A percentile compares a stretch with the other conserved stretches of the same genome.
These are phyloP conservation scores for Colinus virginianus DNA, from an alignment of 2,113 vertebrate species.

Conservation along the genomic window DNA sequence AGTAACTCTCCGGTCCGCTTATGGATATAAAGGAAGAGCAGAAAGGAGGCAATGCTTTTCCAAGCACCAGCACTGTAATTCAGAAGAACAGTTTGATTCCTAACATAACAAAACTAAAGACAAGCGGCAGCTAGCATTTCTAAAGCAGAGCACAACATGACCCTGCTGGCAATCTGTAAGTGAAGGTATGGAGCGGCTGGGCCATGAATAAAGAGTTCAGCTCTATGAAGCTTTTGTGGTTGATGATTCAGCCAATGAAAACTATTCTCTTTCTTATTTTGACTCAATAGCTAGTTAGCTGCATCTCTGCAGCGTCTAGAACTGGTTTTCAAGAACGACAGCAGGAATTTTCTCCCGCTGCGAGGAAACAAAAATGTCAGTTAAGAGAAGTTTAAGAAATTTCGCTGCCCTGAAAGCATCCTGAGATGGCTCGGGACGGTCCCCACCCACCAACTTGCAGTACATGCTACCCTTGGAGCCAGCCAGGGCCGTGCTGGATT, in stretches of 20 bases:
- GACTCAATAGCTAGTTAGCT: not conserved
- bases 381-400: not conserved
- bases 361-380: not conserved
- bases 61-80: not conserved
- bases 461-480: not conserved
- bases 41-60: not conserved
- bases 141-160: not conserved
- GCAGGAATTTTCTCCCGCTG: not conserved
- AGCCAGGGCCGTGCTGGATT: not conserved
- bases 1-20: not conserved
- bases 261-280: not conserved
- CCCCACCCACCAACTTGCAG: conserved; percentile 5
- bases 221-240: not conserved
- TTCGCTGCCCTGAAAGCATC: not conserved
- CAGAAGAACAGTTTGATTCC: not conserved
- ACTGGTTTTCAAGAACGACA: not conserved
- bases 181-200: not conserved
- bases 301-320: not conserved
- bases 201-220: too few relatives aligned
- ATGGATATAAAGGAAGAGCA: not conserved
- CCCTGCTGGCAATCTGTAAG: not conserved
- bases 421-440: not conserved
- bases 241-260: not conserved
- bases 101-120: not conserved
- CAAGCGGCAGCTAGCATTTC: not conserved